Conservation (phyloP, 2,113 vertebrate species). For the Atrichornis clamosus region DNA sequence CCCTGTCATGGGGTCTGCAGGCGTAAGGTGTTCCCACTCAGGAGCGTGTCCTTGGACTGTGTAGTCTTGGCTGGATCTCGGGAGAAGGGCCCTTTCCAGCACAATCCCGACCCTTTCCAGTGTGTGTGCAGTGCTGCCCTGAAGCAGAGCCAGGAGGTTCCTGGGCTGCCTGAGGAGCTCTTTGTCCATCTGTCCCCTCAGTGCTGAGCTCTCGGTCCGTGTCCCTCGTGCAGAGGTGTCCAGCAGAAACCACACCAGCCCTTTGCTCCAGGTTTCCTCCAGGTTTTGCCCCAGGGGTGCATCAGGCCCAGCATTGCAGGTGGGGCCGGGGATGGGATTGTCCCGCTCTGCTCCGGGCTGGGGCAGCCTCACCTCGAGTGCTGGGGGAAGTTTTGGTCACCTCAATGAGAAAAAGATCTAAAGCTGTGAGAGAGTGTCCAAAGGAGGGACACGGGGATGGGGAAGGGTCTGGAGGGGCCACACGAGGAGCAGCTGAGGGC, state of each 20-base stretch:
- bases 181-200: background rate
- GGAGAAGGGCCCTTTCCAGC: background rate
- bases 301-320: rapidly evolving
- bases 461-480: background rate
- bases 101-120: rapidly evolving
- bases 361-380: background rate
- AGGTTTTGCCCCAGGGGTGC: background rate
- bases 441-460: background rate
- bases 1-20: background rate
- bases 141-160: rapidly evolving
- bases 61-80: background rate
- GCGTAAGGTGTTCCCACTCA: background rate
- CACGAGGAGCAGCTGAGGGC: background rate
- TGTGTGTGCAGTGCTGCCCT: background rate
- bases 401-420: background rate
- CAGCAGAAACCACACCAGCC: background rate
- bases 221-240: background rate
- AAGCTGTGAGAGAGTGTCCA: background rate
- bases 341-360: background rate
- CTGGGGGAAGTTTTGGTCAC: background rate
- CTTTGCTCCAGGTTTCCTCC: background rate
- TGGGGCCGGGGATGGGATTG: background rate
- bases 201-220: background rate
- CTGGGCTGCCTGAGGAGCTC: background rate
- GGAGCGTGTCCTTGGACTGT: background rate